Evolutionary conservation across 2,888 invertebrate species (phyloP).

Genomic region (Leptinotarsa peninsularis): DNA sequence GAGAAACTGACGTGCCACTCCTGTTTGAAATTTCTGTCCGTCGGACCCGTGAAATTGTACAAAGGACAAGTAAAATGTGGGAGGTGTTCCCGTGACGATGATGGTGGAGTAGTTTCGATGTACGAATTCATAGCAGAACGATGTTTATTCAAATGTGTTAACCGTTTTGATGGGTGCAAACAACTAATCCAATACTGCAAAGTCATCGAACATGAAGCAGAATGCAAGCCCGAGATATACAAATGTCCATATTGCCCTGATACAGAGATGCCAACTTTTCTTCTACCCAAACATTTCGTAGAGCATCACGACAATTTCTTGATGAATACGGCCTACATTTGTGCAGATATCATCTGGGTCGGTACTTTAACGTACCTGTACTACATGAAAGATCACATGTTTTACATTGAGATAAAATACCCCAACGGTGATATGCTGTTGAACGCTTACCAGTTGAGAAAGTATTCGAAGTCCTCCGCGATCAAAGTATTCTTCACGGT

Average conservation of each 20-base stretch:
- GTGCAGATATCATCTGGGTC: background rate
- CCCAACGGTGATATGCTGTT: no score
- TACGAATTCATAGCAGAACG: conserved; percentile 30
- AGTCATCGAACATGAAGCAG: conserved; percentile 36
- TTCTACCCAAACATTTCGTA: conserved; percentile 21
- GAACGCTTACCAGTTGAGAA: no score
- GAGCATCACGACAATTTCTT: background rate
- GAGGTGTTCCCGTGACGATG: conserved; percentile 32
- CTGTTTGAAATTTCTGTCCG: conserved; percentile 37
- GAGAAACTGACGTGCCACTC: conserved; percentile 28
- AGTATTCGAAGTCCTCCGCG: no score
- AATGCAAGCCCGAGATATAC: conserved; percentile 23
- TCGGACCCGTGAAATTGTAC: conserved; percentile 35
- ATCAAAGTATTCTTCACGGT: no score
- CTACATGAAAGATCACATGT: no score
- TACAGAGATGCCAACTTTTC: conserved; percentile 14
- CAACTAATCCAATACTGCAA: conserved; percentile 29
- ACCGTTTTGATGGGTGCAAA: conserved; percentile 39
- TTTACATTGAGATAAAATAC: no score
- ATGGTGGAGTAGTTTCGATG: conserved; percentile 31
- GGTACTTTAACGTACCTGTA: no score
- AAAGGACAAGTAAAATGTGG: conserved; percentile 38
- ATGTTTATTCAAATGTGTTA: conserved; percentile 37
- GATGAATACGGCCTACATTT: background rate
- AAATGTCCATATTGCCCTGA: conserved; percentile 33